Conservation (phyloP, 2,797 vertebrate species). For the Clarias laeviceps region DNA sequence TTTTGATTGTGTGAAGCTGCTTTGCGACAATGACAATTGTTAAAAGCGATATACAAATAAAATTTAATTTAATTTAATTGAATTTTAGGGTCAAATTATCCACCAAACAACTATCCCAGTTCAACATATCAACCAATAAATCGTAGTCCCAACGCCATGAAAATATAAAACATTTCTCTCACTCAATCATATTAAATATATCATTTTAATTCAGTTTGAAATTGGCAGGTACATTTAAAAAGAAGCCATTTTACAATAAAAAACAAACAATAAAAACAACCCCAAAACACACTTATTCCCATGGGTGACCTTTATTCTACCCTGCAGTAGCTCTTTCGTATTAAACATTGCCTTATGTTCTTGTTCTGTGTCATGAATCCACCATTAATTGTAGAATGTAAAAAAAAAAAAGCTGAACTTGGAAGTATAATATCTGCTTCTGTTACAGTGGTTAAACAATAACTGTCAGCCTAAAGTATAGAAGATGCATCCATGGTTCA, state of each 20-base stretch:
- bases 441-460: neutral
- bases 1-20: too few species aligned
- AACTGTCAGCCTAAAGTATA: neutral
- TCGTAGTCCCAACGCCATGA: neutral
- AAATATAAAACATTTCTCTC: neutral
- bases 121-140: neutral
- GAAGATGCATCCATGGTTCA: conserved; percentile 14
- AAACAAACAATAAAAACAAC: neutral
- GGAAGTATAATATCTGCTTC: neutral
- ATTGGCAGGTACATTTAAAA: neutral
- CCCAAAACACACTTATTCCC: neutral
- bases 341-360: neutral
- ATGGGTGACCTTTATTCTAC: neutral
- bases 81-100: neutral
- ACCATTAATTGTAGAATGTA: neutral
- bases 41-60: too few species aligned
- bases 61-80: too few species aligned
- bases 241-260: neutral
- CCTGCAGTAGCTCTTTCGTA: neutral
- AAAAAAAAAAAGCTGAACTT: neutral
- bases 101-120: neutral
- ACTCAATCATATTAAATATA: neutral
- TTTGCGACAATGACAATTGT: too few species aligned
- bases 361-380: neutral
- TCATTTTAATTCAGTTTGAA: neutral